Evolutionary conservation across 1,140 invertebrate genomes (phyloP).

Genomic region (Euglossa dilemma): DNA sequence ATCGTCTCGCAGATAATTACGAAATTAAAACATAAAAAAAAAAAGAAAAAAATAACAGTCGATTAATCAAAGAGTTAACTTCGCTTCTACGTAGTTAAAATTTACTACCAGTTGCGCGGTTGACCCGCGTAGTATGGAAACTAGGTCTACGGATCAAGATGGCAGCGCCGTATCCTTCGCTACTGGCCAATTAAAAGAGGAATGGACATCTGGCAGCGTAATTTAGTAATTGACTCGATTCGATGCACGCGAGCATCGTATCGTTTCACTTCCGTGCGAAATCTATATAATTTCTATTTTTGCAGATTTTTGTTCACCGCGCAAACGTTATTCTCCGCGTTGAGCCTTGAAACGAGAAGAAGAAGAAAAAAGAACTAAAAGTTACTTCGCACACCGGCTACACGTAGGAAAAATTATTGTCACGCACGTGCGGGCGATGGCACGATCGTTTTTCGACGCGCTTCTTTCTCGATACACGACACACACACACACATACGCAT

Average conservation of each 20-base stretch:
- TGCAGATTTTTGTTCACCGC: not conserved
- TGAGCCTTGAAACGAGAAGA: conserved; percentile 2
- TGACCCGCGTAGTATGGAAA: not conserved
- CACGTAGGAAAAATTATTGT: conserved; percentile 38
- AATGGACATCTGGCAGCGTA: not conserved
- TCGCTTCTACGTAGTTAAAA: not conserved
- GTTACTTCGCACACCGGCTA: conserved; percentile 17
- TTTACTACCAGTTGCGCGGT: not conserved
- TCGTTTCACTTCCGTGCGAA: no score
- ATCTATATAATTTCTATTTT: no score
- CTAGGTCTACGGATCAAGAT: conserved; percentile 11
- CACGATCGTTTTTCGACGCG: conserved; percentile 1
- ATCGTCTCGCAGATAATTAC: not conserved
- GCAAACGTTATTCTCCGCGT: conserved; percentile 10
- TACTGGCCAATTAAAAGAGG: conserved; percentile 12
- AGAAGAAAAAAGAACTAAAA: not conserved
- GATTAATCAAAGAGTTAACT: not conserved
- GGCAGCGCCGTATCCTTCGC: not conserved
- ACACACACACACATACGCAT: not conserved
- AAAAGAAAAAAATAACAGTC: no score
- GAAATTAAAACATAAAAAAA: not conserved
- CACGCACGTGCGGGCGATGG: conserved; percentile 36
- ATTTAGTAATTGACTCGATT: conserved; percentile 41
- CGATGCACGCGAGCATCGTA: not conserved
- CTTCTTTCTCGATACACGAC: not conserved